These are phyloP conservation scores for Macrotis lagotis DNA, from an alignment of 2,113 vertebrate species.

Conservation along the genomic window DNA sequence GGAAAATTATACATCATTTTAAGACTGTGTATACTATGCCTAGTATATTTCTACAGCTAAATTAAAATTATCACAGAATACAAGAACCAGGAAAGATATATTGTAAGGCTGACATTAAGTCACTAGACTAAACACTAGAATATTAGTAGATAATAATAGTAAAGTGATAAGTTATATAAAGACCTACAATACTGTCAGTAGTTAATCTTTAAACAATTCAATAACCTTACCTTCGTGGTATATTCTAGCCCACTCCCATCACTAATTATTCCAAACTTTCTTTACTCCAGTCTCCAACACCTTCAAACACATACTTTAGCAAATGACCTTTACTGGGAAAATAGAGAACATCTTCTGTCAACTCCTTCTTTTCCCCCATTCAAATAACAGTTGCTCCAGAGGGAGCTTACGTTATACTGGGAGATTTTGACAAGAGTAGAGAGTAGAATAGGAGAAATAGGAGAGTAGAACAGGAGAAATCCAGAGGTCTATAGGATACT, in stretches of 20 bases:
- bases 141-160: neutral
- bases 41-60: neutral
- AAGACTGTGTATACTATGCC: neutral
- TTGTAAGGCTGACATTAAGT: neutral
- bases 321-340: too few species aligned
- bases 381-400: neutral
- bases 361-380: too few species aligned
- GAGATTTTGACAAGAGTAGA: neutral
- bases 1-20: neutral
- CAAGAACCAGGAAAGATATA: conserved; percentile 4
- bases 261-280: too few species aligned
- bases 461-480: too few species aligned
- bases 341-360: too few species aligned
- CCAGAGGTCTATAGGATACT: neutral
- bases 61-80: conserved; percentile 6
- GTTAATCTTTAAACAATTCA: too few species aligned
- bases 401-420: neutral
- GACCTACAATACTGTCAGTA: neutral
- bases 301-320: too few species aligned
- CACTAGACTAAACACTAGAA: conserved; percentile 1
- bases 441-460: neutral
- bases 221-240: too few species aligned
- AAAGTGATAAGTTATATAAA: neutral
- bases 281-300: too few species aligned
- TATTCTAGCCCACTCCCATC: too few species aligned